phyloP scores from a whole-genome alignment of 2,113 vertebrate genomes.

The Athene cunicularia region DNA sequence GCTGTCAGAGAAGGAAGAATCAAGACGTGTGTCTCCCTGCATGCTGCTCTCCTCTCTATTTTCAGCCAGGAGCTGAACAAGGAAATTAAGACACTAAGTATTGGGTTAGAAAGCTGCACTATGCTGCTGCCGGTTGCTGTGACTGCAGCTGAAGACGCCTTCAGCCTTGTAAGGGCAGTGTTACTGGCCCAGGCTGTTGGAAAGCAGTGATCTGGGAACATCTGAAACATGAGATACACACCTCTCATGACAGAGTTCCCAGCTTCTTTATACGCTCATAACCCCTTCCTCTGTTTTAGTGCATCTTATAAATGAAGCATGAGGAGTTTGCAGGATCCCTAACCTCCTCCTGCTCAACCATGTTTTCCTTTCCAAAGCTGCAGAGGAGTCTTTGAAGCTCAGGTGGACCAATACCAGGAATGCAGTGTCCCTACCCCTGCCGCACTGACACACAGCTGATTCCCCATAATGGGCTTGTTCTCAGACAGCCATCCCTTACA shows the following conservation, averaged over 20 bases:
- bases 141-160: not conserved
- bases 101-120: not conserved
- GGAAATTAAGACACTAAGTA: not conserved
- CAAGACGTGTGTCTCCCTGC: not conserved
- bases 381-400: not conserved
- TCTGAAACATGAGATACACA: not conserved
- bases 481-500: not conserved
- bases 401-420: not conserved
- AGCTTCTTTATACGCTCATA: not conserved
- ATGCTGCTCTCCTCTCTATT: not conserved
- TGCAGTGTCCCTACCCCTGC: not conserved
- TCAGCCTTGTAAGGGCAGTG: not conserved
- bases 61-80: constrained; percentile 12
- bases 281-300: not conserved
- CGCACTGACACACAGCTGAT: not conserved
- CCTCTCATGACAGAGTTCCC: not conserved
- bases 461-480: not conserved
- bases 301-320: not conserved
- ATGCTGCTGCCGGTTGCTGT: not conserved
- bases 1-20: not conserved
- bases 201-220: not conserved
- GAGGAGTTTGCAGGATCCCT: not conserved
- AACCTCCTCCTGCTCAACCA: not conserved
- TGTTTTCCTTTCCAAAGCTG: not conserved
- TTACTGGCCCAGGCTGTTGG: not conserved